Conservation (phyloP, 2,888 invertebrate genomes). For the Palloptera scutellata region DNA sequence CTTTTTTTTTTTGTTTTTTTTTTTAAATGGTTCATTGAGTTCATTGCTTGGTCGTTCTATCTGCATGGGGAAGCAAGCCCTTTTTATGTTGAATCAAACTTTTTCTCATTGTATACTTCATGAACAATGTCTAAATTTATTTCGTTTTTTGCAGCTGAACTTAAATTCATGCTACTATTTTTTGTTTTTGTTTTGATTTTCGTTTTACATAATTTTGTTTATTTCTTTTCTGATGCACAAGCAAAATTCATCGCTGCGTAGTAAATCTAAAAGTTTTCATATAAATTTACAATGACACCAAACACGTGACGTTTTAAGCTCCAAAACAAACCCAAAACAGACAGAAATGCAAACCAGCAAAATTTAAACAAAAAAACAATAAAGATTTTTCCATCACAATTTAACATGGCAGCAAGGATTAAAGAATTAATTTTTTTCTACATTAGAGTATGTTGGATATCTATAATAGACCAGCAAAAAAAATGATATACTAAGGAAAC, state of each 20-base stretch:
- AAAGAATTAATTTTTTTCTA: no score
- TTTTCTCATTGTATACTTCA: not conserved
- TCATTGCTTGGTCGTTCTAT: no score
- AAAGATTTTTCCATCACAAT: no score
- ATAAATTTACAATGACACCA: conserved; percentile 2
- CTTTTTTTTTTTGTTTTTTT: no score
- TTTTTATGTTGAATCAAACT: not conserved
- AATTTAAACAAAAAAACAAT: not conserved
- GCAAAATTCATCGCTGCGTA: not conserved
- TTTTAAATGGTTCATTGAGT: no score
- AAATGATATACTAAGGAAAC: no score
- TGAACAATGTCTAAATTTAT: not conserved
- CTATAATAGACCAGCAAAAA: no score
- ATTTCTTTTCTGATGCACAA: not conserved
- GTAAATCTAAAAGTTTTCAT: conserved; percentile 1
- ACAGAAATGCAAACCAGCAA: not conserved
- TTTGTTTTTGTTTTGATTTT: not conserved
- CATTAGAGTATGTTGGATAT: no score
- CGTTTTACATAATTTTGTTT: not conserved
- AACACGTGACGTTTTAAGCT: conserved; percentile 1
- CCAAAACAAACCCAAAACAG: not conserved
- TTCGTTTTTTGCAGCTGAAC: not conserved
- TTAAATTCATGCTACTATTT: not conserved
- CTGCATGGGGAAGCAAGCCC: no score
- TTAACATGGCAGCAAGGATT: no score